Evolutionary conservation across 2,113 vertebrate genomes (phyloP).

Genomic region (Gymnorhina tibicen): DNA sequence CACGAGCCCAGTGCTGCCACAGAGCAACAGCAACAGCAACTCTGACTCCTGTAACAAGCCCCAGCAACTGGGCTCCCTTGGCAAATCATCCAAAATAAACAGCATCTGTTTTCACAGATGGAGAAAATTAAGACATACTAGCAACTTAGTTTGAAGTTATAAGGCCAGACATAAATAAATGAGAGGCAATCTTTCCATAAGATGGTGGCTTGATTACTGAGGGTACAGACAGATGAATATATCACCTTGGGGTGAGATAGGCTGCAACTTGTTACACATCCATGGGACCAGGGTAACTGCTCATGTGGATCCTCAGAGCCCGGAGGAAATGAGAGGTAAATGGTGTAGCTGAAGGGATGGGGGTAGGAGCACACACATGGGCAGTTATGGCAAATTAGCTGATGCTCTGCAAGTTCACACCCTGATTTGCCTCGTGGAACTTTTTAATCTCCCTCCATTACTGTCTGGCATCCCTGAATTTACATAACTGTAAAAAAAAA

Average conservation of each 20-base stretch:
- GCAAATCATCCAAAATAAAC: slow-evolving; percentile 61
- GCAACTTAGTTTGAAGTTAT: slow-evolving; percentile 59
- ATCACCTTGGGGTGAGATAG: slow-evolving; percentile 62
- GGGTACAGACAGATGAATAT: slow-evolving; percentile 52
- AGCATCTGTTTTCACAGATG: slow-evolving; percentile 69
- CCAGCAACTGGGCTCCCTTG: slow-evolving; percentile 50
- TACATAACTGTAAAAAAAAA: background rate
- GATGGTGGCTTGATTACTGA: slow-evolving; percentile 56
- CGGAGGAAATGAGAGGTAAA: background rate
- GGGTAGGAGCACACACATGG: background rate
- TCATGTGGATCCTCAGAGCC: slow-evolving; percentile 8
- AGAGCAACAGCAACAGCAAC: slow-evolving; percentile 2
- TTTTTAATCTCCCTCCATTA: background rate
- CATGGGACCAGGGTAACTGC: background rate
- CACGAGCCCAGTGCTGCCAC: background rate
- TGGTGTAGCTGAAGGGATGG: background rate
- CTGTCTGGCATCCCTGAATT: slow-evolving; percentile 22
- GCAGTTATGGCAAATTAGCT: slow-evolving; percentile 11
- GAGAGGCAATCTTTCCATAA: slow-evolving; percentile 49
- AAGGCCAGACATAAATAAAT: slow-evolving; percentile 65
- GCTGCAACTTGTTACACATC: slow-evolving; percentile 43
- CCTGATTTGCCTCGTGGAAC: slow-evolving; percentile 14
- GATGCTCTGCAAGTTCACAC: slow-evolving; percentile 30
- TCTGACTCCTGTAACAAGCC: slow-evolving; percentile 21
- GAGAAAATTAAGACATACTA: slow-evolving; percentile 50